Evolutionary conservation across 2,888 invertebrate species (phyloP), one percentile per base, ranked within the genome.

Genomic region (Apocheima hispidaria): DNA sequence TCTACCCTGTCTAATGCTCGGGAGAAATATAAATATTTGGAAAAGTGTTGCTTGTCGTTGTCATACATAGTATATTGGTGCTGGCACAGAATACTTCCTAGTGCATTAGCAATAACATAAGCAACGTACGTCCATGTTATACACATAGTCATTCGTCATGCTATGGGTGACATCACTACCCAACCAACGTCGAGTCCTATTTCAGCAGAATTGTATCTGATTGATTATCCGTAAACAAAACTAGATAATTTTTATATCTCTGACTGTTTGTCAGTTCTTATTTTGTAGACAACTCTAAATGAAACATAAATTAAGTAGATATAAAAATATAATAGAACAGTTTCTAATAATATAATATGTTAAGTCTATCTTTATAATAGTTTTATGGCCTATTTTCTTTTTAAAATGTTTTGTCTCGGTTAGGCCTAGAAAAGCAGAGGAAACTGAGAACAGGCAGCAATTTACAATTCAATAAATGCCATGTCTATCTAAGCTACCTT

Each of bases 1-100:
- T 49, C 38, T 36, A 55, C 41, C 30, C 50, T 69, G 68, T 81
- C 77, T 63, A 80, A 83, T 43, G 79, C 76, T 73, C 77, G 46
- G 63, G 60, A 65, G 53, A 51, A 63, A 59, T 68, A 51, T 50
- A 68, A 59, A 63, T 56, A 46, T 44, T 40, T 26, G 48, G 48
- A 30, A 49, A 49, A 49, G 52, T 33, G 36, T 50, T 43, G 18
- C 2, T 20, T 28, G 21, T 30, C 38, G 28, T 36, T 33, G 33
- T 3, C 12, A 40, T 43, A 21, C 16, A 2, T 33, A 40, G 30
- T 41, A 40, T 30, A 30, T 46, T 46, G 28, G 46, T 46, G 14
- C 43, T 43, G 26, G n/a, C 16, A 26, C 12, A 18, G 12, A 46
- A 20, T 46, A 30, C 12, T n/a, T 30, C 20, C 18, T 20, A 30